Evolutionary conservation across 2,888 invertebrate genomes (phyloP).

Genomic region (Branchinecta sandiegonensis): DNA sequence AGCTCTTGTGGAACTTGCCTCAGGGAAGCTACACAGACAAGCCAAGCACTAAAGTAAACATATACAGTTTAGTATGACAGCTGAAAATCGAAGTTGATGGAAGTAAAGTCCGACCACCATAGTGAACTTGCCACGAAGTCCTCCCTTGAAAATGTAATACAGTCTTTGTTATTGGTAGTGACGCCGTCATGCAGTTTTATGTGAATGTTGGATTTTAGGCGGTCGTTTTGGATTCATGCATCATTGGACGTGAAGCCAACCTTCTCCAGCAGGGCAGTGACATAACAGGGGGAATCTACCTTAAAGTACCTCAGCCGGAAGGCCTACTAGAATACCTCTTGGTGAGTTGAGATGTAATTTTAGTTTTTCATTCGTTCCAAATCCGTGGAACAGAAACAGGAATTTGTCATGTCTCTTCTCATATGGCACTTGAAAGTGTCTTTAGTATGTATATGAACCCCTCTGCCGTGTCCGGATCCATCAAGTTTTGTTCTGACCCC

Average conservation of each 20-base stretch:
- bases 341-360: conserved; percentile 39
- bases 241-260: conserved; percentile 75
- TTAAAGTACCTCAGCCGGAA: conserved; percentile 70
- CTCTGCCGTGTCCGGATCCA: no score
- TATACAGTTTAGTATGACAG: no score
- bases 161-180: background rate
- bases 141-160: conserved; percentile 15
- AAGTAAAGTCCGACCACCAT: background rate
- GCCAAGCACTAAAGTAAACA: no score
- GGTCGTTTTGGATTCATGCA: conserved; percentile 80
- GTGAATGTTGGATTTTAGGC: conserved; percentile 40
- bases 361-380: no score
- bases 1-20: no score
- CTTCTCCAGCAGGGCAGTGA: conserved; percentile 91
- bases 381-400: no score
- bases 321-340: conserved; percentile 71
- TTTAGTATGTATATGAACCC: no score
- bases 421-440: no score
- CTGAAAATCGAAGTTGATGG: no score
- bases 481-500: no score
- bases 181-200: background rate
- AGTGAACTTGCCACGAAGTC: background rate
- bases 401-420: no score
- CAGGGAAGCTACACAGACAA: no score
- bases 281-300: conserved; percentile 81